phyloP scores from a whole-genome alignment of 2,888 invertebrate species.

The Lepidochrysops patricia region DNA sequence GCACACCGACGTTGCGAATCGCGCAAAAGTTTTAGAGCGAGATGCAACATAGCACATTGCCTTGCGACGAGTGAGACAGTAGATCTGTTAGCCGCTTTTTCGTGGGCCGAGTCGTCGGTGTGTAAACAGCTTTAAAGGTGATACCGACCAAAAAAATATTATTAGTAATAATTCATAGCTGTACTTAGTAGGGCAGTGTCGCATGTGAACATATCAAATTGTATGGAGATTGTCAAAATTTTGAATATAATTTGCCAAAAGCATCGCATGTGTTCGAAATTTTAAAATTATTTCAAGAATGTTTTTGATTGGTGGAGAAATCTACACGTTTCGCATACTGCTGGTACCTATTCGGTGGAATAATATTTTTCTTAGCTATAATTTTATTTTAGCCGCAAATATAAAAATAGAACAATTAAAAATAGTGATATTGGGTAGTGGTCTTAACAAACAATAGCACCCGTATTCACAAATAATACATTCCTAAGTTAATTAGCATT shows the following conservation, averaged over 20 bases:
- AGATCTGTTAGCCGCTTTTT: too few relatives aligned
- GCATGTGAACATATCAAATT: constrained; percentile 20
- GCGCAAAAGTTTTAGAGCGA: too few relatives aligned
- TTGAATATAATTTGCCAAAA: constrained; percentile 2
- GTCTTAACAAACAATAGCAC: too few relatives aligned
- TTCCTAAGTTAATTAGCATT: too few relatives aligned
- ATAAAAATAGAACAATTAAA: background rate
- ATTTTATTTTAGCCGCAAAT: background rate
- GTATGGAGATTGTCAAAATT: background rate
- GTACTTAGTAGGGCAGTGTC: constrained; percentile 17
- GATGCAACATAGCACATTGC: too few relatives aligned
- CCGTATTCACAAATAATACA: too few relatives aligned
- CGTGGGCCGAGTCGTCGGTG: too few relatives aligned
- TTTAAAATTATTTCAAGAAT: background rate
- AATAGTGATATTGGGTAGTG: background rate
- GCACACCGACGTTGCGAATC: too few relatives aligned
- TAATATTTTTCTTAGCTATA: background rate
- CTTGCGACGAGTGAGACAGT: too few relatives aligned
- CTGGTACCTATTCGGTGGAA: background rate
- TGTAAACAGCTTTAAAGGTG: too few relatives aligned
- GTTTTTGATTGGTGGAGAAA: background rate
- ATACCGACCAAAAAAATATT: constrained; percentile 17
- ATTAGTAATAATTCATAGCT: constrained; percentile 14
- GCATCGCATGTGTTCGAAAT: constrained; percentile 3
- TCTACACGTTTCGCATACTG: background rate